Evolutionary conservation across 2,888 invertebrate species (phyloP), one percentile per base, ranked within the genome.

Genomic region (Theretra japonica): DNA sequence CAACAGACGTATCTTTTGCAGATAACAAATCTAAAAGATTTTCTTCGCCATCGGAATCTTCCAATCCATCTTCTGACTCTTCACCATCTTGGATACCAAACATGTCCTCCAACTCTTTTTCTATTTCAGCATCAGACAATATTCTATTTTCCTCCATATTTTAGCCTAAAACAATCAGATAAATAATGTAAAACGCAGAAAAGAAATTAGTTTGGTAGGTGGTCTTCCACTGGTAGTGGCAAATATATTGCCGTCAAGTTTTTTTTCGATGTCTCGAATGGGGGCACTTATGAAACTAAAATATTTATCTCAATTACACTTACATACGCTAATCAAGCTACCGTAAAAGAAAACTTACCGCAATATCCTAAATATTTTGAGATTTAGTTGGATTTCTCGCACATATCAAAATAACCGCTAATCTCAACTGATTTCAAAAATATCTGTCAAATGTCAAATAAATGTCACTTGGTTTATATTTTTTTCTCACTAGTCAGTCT

Each of bases 171-270:
- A 56, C 21, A n/a, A 56, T 56, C 19, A 56, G 19, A 56, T 56
- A 56, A n/a, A n/a, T 56, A 56, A n/a, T 56, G 19, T 56, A n/a
- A 56, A 56, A 21, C 21, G 21, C 21, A 21, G 19, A 56, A 19
- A n/a, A 21, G 56, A 19, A 56, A 56, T n/a, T 21, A 56, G 19
- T 56, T 56, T 56, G 56, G n/a, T n/a, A n/a, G n/a, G 21, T 56
- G 56, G 19, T n/a, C 56, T 56, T 21, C 19, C 7, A 56, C 56
- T n/a, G 56, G 21, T 56, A 56, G 56, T 21, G 56, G 56, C 56
- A 56, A n/a, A 56, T 21, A 56, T 56, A 56, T 56, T 56, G 56
- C 56, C 56, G 56, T n/a, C 56, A 56, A n/a, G 56, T n/a, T 56
- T 56, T 56, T 56, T 56, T 19, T n/a, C 19, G 21, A 56, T 56